Conservation (phyloP, 2,888 invertebrate genomes). For the Perizoma flavofasciatum region DNA sequence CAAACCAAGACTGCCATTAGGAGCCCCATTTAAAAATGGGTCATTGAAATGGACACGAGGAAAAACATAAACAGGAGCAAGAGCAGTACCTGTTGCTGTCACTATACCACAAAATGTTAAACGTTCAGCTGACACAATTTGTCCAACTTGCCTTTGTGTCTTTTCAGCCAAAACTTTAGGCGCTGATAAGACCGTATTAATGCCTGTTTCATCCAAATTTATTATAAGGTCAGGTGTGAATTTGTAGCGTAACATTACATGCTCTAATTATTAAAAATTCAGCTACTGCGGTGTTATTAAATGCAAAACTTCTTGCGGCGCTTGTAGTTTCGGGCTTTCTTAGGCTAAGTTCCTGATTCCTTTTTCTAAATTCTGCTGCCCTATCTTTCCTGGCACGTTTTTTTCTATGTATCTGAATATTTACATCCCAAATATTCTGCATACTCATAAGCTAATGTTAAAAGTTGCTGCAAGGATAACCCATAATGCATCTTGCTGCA, state of each 20-base stretch:
- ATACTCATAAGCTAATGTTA: conserved; percentile 39
- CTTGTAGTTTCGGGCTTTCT: conserved; percentile 41
- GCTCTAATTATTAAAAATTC: conserved; percentile 18
- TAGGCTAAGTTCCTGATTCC: conserved; percentile 37
- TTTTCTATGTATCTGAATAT: conserved; percentile 32
- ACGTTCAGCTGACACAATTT: no score
- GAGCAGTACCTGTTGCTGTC: no score
- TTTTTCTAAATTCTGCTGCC: conserved; percentile 34
- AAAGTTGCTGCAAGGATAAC: conserved; percentile 28
- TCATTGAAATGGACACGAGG: no score
- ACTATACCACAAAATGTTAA: no score
- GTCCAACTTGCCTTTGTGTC: no score
- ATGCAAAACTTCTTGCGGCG: conserved; percentile 41
- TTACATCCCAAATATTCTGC: conserved; percentile 34
- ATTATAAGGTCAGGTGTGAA: conserved; percentile 36
- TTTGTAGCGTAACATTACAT: conserved; percentile 33
- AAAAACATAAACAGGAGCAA: no score
- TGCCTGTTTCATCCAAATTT: conserved; percentile 1
- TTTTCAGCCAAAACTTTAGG: no score
- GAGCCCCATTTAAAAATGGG: no score
- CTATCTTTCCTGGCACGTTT: conserved; percentile 31
- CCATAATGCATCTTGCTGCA: not conserved
- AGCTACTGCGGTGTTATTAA: conserved; percentile 38
- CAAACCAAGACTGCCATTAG: no score
- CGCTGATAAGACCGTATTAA: conserved; percentile 28